These are phyloP conservation scores for Coryphaenoides rupestris DNA, from an alignment of 2,113 vertebrate species.

Conservation along the genomic window DNA sequence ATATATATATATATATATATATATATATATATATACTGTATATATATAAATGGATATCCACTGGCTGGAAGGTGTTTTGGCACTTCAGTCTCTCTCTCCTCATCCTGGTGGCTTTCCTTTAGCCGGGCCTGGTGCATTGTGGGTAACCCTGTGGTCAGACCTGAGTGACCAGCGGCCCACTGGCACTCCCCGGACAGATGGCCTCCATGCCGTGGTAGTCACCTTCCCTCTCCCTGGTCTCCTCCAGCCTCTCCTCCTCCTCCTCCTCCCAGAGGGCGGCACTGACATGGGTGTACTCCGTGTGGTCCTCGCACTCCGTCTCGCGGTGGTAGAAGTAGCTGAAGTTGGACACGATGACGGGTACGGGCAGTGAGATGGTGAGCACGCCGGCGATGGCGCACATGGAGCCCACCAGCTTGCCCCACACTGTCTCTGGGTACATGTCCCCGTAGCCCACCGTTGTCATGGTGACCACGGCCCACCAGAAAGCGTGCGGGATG, in stretches of 20 bases:
- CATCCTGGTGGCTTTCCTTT: no score
- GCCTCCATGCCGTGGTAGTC: constrained; percentile 58
- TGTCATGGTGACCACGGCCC: constrained; percentile 90
- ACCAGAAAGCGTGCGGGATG: constrained; percentile 89
- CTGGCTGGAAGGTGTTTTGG: no score
- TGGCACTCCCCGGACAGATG: constrained; percentile 23
- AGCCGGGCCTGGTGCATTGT: no score
- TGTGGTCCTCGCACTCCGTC: constrained; percentile 72
- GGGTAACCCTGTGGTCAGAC: no score
- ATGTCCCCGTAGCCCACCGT: constrained; percentile 90
- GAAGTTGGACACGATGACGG: constrained; percentile 74
- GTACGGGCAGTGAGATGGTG: constrained; percentile 83
- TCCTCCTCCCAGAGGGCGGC: constrained; percentile 64
- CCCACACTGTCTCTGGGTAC: constrained; percentile 81
- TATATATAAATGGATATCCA: no score
- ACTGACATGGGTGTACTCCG: constrained; percentile 71
- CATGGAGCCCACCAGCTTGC: constrained; percentile 86
- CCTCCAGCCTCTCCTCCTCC: constrained; percentile 47
- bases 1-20: no score
- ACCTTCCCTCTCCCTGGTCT: constrained; percentile 35
- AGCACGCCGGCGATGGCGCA: constrained; percentile 88
- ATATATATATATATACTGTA: no score
- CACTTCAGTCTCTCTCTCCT: no score
- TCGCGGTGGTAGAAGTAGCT: constrained; percentile 75
- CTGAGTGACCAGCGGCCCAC: no score